These are phyloP conservation scores for Neodiprion fabricii DNA, from an alignment of 1,140 invertebrate species.

Conservation along the genomic window DNA sequence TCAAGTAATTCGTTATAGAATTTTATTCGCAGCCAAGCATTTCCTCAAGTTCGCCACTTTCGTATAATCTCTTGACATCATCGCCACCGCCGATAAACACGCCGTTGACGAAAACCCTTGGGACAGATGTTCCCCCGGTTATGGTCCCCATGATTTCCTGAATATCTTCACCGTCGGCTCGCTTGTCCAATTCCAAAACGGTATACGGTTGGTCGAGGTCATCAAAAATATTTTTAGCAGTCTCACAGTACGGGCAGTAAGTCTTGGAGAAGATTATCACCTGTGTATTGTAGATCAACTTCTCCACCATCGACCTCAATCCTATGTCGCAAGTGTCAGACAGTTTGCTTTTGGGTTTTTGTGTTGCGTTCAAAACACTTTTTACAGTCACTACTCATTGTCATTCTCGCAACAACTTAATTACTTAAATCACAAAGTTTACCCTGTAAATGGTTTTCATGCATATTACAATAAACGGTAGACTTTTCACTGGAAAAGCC, in stretches of 20 bases:
- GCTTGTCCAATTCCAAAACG: background rate
- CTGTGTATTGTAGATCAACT: conserved; percentile 69
- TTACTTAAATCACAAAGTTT: too few relatives aligned
- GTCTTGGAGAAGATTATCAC: conserved; percentile 87
- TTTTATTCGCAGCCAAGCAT: conserved; percentile 39
- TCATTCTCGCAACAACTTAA: too few relatives aligned
- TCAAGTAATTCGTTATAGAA: background rate
- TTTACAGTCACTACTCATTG: too few relatives aligned
- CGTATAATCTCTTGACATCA: conserved; percentile 8
- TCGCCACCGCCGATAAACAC: conserved; percentile 6
- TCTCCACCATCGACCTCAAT: conserved; percentile 56
- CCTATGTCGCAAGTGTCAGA: background rate
- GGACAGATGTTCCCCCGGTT: conserved; percentile 6
- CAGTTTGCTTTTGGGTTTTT: background rate
- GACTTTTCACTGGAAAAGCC: too few relatives aligned
- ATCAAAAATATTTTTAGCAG: conserved; percentile 59
- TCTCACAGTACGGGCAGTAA: conserved; percentile 82
- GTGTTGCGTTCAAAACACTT: background rate
- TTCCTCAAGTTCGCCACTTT: conserved; percentile 53
- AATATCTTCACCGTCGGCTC: background rate
- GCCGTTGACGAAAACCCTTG: conserved; percentile 5
- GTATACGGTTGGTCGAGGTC: background rate
- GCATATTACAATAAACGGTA: too few relatives aligned
- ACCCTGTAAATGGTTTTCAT: too few relatives aligned
- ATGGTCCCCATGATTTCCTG: conserved; percentile 1